Conservation (phyloP, 2,888 invertebrate genomes). For the Tyria jacobaeae region DNA sequence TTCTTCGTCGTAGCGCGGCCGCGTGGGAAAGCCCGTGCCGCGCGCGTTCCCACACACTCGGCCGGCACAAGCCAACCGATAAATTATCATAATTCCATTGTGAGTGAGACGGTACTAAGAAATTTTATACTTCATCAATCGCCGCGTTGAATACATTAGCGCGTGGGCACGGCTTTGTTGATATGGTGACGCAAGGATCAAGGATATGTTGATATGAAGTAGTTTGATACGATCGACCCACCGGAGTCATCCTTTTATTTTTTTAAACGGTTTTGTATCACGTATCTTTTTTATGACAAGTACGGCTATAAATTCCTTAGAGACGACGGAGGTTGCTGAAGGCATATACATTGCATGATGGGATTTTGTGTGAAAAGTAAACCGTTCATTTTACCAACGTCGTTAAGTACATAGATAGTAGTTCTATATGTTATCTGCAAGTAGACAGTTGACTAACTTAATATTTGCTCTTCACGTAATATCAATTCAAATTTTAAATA, state of each 20-base stretch:
- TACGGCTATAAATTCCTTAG: constrained; percentile 62
- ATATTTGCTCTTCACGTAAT: constrained; percentile 42
- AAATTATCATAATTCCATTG: constrained; percentile 87
- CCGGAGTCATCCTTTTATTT: constrained; percentile 61
- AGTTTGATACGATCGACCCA: constrained; percentile 45
- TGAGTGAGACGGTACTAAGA: constrained; percentile 87
- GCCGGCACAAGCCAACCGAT: constrained; percentile 86
- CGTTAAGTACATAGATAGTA: constrained; percentile 40
- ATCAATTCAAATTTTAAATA: constrained; percentile 32
- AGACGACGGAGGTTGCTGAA: constrained; percentile 54
- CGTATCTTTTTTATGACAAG: constrained; percentile 66
- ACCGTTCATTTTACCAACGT: constrained; percentile 51
- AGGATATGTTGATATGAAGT: constrained; percentile 39
- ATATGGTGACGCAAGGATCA: constrained; percentile 63
- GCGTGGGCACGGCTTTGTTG: constrained; percentile 83
- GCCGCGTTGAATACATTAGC: constrained; percentile 85
- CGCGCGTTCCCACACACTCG: constrained; percentile 87
- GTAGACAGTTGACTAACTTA: constrained; percentile 45
- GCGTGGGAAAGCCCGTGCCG: constrained; percentile 87
- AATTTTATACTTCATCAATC: constrained; percentile 87
- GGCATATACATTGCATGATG: constrained; percentile 47
- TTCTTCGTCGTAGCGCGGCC: constrained; percentile 63
- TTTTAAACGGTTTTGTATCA: too few relatives aligned
- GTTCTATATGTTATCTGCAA: constrained; percentile 46
- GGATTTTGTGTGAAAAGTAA: constrained; percentile 58